Conservation (phyloP, 92 coral and sea anemone species). For the Ricordea florida region DNA sequence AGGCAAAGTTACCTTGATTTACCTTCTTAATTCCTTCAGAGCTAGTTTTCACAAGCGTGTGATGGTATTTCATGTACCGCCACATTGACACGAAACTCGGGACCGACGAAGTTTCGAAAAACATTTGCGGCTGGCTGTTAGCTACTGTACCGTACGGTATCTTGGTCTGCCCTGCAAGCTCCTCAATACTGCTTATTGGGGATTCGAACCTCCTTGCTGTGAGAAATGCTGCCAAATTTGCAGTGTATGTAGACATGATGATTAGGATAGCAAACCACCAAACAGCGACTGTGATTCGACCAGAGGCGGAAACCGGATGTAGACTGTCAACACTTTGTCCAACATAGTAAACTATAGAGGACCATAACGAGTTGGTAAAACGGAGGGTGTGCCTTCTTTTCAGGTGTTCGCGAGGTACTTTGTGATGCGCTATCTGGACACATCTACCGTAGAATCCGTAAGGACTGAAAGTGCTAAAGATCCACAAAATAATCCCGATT, state of each 20-base stretch:
- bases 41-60: slow-evolving; percentile 58
- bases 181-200: slow-evolving; percentile 69
- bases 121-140: slow-evolving; percentile 78
- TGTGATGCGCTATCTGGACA: slow-evolving; percentile 70
- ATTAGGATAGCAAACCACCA: slow-evolving; percentile 90
- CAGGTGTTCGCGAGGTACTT: slow-evolving; percentile 63
- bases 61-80: slow-evolving; percentile 85
- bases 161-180: slow-evolving; percentile 71
- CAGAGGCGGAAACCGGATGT: slow-evolving; percentile 80
- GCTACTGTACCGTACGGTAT: slow-evolving; percentile 84
- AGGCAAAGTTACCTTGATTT: slow-evolving; percentile 68
- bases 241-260: slow-evolving; percentile 85
- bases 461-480: slow-evolving; percentile 91
- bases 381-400: slow-evolving; percentile 73
- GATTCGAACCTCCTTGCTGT: slow-evolving; percentile 74
- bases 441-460: slow-evolving; percentile 90
- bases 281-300: slow-evolving; percentile 80
- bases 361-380: slow-evolving; percentile 70
- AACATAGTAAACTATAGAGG: slow-evolving; percentile 71
- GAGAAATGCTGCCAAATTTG: slow-evolving; percentile 85
- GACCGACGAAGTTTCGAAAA: slow-evolving; percentile 74
- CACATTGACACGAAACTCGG: slow-evolving; percentile 86
- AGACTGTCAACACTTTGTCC: slow-evolving; percentile 87
- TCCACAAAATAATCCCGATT: slow-evolving; percentile 74
- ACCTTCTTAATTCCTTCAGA: slow-evolving; percentile 62